Conservation (phyloP, 2,113 vertebrate species). For the Cricetomys ansorgei region DNA sequence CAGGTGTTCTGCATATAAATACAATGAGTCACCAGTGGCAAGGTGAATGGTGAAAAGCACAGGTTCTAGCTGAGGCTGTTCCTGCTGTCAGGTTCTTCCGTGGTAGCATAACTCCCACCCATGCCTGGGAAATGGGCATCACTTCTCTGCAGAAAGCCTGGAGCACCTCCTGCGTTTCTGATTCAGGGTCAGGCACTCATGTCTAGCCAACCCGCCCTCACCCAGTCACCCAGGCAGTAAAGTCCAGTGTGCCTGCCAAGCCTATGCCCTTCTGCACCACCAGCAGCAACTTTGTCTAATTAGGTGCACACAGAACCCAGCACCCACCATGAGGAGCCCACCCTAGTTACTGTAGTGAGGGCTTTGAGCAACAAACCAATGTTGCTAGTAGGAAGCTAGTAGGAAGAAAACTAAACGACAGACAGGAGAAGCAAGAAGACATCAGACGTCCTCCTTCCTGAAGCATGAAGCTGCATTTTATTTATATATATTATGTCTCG, state of each 20-base stretch:
- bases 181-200: not conserved
- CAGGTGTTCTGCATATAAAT: not conserved
- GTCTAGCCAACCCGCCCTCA: not conserved
- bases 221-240: not conserved
- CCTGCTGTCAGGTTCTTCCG: rapidly evolving
- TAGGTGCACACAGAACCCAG: not conserved
- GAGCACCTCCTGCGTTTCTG: not conserved
- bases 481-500: conserved; percentile 75
- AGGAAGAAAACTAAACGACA: not conserved
- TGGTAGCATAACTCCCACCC: not conserved
- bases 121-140: not conserved
- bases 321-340: not conserved
- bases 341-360: no score
- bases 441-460: not conserved
- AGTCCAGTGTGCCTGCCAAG: not conserved
- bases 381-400: not conserved
- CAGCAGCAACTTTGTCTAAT: not conserved
- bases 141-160: not conserved
- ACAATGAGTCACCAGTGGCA: not conserved
- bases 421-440: not conserved
- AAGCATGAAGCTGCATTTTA: conserved; percentile 33
- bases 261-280: not conserved
- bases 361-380: not conserved
- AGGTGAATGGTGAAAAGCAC: not conserved
- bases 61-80: not conserved